Evolutionary conservation across 53 echinoderm and acorn worm species (phyloP), one percentile per base, ranked within the genome.

Genomic region (Glandiceps talaboti): DNA sequence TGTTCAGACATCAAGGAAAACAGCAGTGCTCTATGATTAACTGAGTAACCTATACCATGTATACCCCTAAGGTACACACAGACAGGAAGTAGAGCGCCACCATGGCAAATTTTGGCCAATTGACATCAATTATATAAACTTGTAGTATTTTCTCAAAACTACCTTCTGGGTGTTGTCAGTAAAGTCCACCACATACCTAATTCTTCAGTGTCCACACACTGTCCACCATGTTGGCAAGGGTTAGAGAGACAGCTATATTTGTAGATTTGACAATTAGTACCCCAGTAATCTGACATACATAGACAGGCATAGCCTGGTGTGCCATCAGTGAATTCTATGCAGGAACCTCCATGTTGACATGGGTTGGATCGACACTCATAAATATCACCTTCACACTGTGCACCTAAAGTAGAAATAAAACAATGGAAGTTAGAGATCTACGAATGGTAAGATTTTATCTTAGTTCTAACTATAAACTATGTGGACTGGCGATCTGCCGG

Each of bases 311-410:
- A 99, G 26, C 99, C 99, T 20, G 79, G 77, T 30, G 82, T 91
- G 33, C 99, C 99, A 27, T 99, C 90, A 6, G 93, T 94, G 81
- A 84, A 77, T 79, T 99, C 99, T 0, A 93, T 73, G 32, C 99
- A 99, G 31, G 88, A 91, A 30, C 99, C 99, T 0, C 80, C 81
- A 73, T 99, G 90, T 25, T 82, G 91, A 80, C 99, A 99, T 0
- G 99, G 99, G 28, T 89, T 85, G 0, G 99, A 99, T 1, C 89
- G 89, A 74, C 99, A 99, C 74, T 99, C 99, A 75, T 99, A 99
- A 31, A 93, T 91, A 84, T 99, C 99, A 27, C 99, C 99, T 83
- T 99, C 91, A 79, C 99, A 99, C 10, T 91, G 99, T 0, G 82
- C 76, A 93, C 99, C 99, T 99, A 33, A 75, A 28, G 20, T 26